Base-by-base conservation (phyloP, 2,797 vertebrate genomes). In the Parauchenoglanis ngamensis region DNA sequence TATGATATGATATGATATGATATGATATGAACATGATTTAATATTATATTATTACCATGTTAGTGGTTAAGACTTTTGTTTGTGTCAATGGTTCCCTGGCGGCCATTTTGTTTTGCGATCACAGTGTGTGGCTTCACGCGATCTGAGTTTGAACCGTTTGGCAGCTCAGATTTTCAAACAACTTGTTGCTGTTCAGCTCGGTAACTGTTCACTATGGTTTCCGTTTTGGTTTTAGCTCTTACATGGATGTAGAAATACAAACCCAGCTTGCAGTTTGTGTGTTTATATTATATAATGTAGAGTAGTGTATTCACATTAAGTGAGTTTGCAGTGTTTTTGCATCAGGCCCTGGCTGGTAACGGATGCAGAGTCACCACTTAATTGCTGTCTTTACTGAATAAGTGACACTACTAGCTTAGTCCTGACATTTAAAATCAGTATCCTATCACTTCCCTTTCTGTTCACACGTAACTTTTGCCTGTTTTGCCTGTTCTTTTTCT, bases 131-230 rank as follows among this genome's bases (percentile, higher is more conserved):
- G 17, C 80, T 90, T 90, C 88, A 82, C 85, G 25, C 25, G 10
- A 12, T 1, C 11, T 54, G 59, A 13, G 75, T 88, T 90, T 90
- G 82, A 89, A 90, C 76, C 82, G 86, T 85, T 88, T 85, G 54
- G 61, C 52, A 86, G 84, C 82, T 28, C 65, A 82, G 83, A 86
- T 86, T 54, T 85, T 73, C 15, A 75, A 89, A 85, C 61, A 70
- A 76, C 73, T 84, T 40, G 72, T 13, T 79, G 86, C 57, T 68
- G 17, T n/a, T 78, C 0, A 49, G 2, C 1, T 77, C 21, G 54
- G 61, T 31, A 23, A 21, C 61, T 19, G 7, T 7, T 67, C 15
- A 6, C 6, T 2, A 7, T 4, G n/a, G 44, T 28, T 31, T 19
- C 40, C 1, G 59, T n/a, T 63, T 49, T 28, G 1, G 8, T 82